A percentile compares a stretch with the other conserved stretches of the same genome.
Evolutionary conservation across 2,113 vertebrate species (phyloP).

Genomic region (Oenanthe melanoleuca): DNA sequence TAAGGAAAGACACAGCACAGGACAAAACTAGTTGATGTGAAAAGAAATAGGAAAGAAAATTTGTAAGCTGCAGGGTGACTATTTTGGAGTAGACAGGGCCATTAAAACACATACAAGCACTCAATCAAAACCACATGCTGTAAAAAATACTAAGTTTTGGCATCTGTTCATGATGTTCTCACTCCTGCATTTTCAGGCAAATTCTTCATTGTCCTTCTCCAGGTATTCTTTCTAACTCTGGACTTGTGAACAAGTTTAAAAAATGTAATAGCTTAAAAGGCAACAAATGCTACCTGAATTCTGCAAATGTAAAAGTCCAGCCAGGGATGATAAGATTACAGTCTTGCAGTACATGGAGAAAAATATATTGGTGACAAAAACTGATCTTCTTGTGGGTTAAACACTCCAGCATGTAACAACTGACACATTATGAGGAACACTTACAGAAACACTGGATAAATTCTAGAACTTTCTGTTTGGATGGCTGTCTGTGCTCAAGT

Average conservation of each 20-base stretch:
- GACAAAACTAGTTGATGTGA: neutral
- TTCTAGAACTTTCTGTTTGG: neutral
- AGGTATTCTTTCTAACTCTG: too few relatives aligned
- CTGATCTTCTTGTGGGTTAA: neutral
- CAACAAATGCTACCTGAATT: neutral
- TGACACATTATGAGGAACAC: neutral
- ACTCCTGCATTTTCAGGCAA: neutral
- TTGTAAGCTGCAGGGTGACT: neutral
- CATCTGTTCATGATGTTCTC: neutral
- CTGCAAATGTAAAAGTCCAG: neutral
- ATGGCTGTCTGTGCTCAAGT: neutral
- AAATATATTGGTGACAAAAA: neutral
- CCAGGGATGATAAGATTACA: neutral
- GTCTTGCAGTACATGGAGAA: neutral
- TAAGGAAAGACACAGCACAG: neutral
- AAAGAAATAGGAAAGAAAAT: neutral
- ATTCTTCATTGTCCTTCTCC: neutral
- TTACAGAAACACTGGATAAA: neutral
- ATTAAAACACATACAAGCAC: neutral
- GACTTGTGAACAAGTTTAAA: neutral
- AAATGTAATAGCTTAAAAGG: neutral
- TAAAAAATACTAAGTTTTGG: neutral
- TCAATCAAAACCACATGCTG: neutral
- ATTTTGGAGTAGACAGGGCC: neutral
- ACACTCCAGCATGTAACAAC: neutral